Conservation (phyloP, 2,113 vertebrate genomes). For the Conger conger region DNA sequence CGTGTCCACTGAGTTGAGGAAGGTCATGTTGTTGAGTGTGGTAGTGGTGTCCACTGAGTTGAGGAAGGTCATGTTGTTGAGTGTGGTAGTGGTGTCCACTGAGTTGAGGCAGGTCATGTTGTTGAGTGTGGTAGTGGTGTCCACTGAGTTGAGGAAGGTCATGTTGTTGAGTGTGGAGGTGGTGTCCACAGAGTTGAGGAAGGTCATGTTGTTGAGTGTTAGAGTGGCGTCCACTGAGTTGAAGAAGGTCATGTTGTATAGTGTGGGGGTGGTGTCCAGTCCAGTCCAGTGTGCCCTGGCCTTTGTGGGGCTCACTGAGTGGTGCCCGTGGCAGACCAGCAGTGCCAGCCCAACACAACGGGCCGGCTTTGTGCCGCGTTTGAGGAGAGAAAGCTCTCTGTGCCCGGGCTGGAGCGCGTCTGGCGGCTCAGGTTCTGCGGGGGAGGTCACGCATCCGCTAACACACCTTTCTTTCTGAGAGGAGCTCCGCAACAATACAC, state of each 20-base stretch:
- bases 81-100: too few species aligned
- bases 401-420: background rate
- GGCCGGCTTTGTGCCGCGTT: background rate
- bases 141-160: background rate
- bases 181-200: background rate
- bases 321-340: background rate
- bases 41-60: too few species aligned
- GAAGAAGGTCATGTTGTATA: background rate
- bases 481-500: background rate
- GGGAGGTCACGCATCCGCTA: background rate
- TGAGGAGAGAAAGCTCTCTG: background rate
- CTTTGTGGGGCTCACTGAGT: background rate
- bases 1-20: too few species aligned
- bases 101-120: too few species aligned
- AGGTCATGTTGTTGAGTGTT: background rate
- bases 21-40: too few species aligned
- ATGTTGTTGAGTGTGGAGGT: background rate
- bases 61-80: too few species aligned
- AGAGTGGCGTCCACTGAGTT: background rate
- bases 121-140: too few species aligned
- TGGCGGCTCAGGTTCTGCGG: background rate
- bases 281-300: background rate
- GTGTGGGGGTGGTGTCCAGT: background rate
- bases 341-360: background rate
- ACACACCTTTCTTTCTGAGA: conserved; percentile 2